These are phyloP conservation scores for Willisornis vidua DNA, from an alignment of 2,113 vertebrate species.

Conservation along the genomic window DNA sequence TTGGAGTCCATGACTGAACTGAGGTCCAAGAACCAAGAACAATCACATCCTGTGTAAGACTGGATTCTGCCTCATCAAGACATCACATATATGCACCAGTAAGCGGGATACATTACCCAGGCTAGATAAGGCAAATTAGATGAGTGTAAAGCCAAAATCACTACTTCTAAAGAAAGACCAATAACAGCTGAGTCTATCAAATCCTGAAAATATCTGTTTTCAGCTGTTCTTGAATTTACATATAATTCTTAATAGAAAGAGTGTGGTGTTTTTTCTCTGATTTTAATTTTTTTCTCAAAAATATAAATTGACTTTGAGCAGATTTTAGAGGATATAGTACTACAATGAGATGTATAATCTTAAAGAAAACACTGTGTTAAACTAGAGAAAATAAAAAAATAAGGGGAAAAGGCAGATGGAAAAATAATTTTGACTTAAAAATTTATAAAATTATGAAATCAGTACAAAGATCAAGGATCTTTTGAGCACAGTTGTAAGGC, in stretches of 20 bases:
- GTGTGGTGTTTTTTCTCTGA: neutral
- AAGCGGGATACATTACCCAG: neutral
- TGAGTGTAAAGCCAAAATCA: neutral
- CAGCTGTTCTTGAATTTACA: neutral
- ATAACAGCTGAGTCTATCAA: neutral
- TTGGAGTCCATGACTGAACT: neutral
- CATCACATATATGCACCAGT: neutral
- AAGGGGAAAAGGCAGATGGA: neutral
- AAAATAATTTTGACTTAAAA: neutral
- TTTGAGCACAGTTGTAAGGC: neutral
- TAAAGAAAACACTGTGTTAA: neutral
- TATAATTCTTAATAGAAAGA: neutral
- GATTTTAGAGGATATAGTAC: neutral
- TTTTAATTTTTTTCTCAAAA: neutral
- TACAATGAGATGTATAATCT: neutral
- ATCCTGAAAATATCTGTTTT: neutral
- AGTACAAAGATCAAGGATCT: neutral
- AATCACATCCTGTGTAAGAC: neutral
- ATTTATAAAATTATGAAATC: neutral
- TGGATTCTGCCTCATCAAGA: neutral
- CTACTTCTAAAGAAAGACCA: neutral
- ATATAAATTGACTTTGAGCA: neutral
- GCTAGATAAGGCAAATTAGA: neutral
- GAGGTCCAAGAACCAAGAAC: neutral
- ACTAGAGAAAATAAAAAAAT: neutral